Evolutionary conservation across 2,113 vertebrate species (phyloP).

Genomic region (Daubentonia madagascariensis): DNA sequence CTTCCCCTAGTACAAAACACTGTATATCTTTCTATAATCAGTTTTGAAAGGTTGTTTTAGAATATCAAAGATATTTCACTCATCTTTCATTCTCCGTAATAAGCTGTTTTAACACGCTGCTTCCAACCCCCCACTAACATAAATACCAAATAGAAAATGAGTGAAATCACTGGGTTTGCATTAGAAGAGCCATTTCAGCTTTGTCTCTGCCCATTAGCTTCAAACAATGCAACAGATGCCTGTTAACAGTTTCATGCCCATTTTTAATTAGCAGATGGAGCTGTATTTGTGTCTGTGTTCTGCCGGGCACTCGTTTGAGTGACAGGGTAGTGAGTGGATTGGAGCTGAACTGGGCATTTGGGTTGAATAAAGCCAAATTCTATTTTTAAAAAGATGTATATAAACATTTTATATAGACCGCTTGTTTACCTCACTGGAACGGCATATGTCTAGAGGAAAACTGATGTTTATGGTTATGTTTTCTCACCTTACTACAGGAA

Average conservation of each 20-base stretch:
- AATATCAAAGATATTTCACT: slow-evolving; percentile 45
- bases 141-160: slow-evolving; percentile 61
- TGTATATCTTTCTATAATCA: not conserved
- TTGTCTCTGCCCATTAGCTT: slow-evolving; percentile 66
- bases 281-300: slow-evolving; percentile 61
- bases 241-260: slow-evolving; percentile 73
- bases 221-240: slow-evolving; percentile 81
- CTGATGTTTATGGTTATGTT: not conserved
- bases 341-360: slow-evolving; percentile 53
- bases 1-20: not conserved
- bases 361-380: slow-evolving; percentile 58
- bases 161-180: slow-evolving; percentile 70
- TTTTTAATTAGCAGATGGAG: slow-evolving; percentile 81
- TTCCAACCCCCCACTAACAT: slow-evolving; percentile 55
- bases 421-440: slow-evolving; percentile 8
- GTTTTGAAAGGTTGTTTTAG: slow-evolving; percentile 49
- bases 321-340: slow-evolving; percentile 70
- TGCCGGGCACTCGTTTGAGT: slow-evolving; percentile 65
- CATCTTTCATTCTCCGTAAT: slow-evolving; percentile 58
- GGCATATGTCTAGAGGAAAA: slow-evolving; percentile 20
- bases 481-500: not conserved
- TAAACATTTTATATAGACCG: not conserved
- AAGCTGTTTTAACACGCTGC: slow-evolving; percentile 41
- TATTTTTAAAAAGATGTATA: slow-evolving; percentile 34
- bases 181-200: slow-evolving; percentile 68